phyloP scores from a whole-genome alignment of 1,140 invertebrate genomes.

The Hyles euphorbiae region DNA sequence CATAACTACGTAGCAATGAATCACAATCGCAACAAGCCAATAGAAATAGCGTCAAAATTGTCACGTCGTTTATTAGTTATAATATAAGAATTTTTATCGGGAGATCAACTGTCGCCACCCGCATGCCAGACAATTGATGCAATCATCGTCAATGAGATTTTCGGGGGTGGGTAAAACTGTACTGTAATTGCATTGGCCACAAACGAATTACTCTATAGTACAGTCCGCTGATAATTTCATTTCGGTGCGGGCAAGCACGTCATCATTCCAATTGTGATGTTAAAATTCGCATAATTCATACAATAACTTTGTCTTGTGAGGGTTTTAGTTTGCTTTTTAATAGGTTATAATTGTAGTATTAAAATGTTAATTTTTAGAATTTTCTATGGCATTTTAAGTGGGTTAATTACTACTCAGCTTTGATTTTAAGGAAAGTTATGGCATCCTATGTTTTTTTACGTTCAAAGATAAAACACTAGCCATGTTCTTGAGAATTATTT shows the following conservation, averaged over 20 bases:
- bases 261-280: slow-evolving; percentile 19
- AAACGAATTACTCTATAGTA: slow-evolving; percentile 63
- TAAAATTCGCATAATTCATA: no score
- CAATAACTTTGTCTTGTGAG: no score
- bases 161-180: slow-evolving; percentile 58
- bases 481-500: no score
- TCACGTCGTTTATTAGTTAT: slow-evolving; percentile 39
- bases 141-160: slow-evolving; percentile 72
- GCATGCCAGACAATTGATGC: slow-evolving; percentile 70
- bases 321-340: no score
- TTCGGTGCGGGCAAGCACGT: slow-evolving; percentile 43
- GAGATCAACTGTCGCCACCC: slow-evolving; percentile 60
- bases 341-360: no score
- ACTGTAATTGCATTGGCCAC: slow-evolving; percentile 68
- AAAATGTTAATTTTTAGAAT: no score
- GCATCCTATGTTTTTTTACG: no score
- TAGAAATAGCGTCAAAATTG: neutral
- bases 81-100: slow-evolving; percentile 50
- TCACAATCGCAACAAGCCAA: neutral
- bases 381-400: no score
- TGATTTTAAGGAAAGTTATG: no score
- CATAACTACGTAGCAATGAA: no score
- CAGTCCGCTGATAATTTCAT: slow-evolving; percentile 66
- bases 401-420: no score
- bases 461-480: no score